Conservation (phyloP, 1,140 invertebrate genomes). For the Anthonomus grandis region DNA sequence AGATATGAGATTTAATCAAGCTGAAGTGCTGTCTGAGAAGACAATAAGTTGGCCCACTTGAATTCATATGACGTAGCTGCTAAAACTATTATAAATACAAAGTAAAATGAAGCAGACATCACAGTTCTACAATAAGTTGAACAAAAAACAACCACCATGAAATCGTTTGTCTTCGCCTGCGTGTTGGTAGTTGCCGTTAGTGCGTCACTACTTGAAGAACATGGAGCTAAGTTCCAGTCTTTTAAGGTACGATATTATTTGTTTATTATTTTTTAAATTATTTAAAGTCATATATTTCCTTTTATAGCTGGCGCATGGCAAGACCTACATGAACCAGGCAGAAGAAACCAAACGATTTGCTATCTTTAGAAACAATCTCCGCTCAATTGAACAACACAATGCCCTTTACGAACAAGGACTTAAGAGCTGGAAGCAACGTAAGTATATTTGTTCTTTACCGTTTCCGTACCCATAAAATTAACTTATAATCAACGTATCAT, state of each 20-base stretch:
- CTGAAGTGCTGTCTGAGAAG: too few relatives aligned
- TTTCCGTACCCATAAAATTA: too few relatives aligned
- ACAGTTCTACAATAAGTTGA: background rate
- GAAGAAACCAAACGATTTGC: constrained; percentile 13
- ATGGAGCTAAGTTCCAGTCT: constrained; percentile 2
- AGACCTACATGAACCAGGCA: constrained; percentile 58
- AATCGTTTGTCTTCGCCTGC: constrained; percentile 5
- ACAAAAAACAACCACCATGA: constrained; percentile 4
- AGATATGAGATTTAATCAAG: too few relatives aligned
- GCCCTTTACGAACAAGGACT: constrained; percentile 61
- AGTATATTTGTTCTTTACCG: too few relatives aligned
- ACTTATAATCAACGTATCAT: too few relatives aligned
- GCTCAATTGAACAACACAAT: constrained; percentile 83
- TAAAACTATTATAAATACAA: background rate
- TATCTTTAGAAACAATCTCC: constrained; percentile 82
- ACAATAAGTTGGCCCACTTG: too few relatives aligned
- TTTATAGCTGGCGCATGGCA: constrained; percentile 41
- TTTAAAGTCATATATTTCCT: background rate
- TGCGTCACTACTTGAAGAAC: background rate
- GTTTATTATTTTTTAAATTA: background rate
- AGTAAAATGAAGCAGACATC: background rate
- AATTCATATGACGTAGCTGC: too few relatives aligned
- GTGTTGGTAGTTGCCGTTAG: constrained; percentile 16
- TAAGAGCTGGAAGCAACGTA: constrained; percentile 55
- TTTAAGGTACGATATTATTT: constrained; percentile 13